Percentiles rank a stretch among this genome's conserved stretches.
These are phyloP conservation scores for Cyanistes caeruleus DNA, from an alignment of 2,113 vertebrate species.

Conservation along the genomic window DNA sequence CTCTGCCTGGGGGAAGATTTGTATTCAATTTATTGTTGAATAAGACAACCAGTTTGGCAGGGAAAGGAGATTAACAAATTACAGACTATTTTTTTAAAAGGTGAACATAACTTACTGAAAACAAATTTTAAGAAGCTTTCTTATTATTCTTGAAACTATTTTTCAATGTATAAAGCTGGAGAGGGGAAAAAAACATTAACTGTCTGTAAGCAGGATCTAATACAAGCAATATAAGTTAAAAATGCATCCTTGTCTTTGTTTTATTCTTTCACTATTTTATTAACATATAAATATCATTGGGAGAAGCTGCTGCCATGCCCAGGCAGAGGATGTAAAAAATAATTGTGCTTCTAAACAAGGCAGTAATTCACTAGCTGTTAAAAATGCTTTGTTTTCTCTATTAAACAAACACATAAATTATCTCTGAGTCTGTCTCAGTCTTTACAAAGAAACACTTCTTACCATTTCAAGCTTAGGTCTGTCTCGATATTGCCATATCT, in stretches of 20 bases:
- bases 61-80: constrained; percentile 72
- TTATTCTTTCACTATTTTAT: constrained; percentile 60
- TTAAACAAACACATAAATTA: constrained; percentile 8
- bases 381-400: not conserved
- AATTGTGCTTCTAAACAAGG: constrained; percentile 14
- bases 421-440: not conserved
- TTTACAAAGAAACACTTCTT: not conserved
- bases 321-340: not conserved
- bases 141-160: constrained; percentile 22
- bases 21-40: constrained; percentile 75
- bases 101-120: constrained; percentile 60
- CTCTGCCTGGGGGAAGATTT: constrained; percentile 69
- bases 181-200: not conserved
- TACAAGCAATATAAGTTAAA: constrained; percentile 26
- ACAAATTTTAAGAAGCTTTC: constrained; percentile 57
- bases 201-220: constrained; percentile 36
- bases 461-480: not conserved
- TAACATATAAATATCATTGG: constrained; percentile 58
- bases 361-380: constrained; percentile 25
- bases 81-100: constrained; percentile 42
- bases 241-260: constrained; percentile 34
- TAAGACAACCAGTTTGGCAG: constrained; percentile 70
- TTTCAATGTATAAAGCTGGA: constrained; percentile 35
- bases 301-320: constrained; percentile 21
- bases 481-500: not conserved